These are phyloP conservation scores for Aleiodes alternator DNA, from an alignment of 2,888 invertebrate genomes.

Conservation along the genomic window DNA sequence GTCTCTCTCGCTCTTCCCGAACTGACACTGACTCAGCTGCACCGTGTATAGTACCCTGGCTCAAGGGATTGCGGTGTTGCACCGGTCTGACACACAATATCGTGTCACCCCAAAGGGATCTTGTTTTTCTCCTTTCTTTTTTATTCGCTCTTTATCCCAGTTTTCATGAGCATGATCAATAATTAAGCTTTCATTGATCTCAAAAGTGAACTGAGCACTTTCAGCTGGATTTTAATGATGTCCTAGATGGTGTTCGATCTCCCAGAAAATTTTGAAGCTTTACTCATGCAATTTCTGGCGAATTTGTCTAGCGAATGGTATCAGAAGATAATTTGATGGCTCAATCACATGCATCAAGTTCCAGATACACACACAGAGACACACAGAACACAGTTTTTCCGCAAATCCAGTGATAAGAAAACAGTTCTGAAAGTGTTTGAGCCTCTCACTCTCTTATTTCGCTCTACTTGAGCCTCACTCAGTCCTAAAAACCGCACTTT, in stretches of 20 bases:
- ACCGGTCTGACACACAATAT: slow-evolving; percentile 33
- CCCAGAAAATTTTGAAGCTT: too few relatives aligned
- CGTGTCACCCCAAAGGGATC: not conserved
- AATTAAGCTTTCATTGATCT: not conserved
- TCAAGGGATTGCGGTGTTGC: slow-evolving; percentile 47
- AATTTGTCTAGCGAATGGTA: too few relatives aligned
- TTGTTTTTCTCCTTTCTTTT: not conserved
- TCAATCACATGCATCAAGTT: not conserved
- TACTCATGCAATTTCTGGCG: too few relatives aligned
- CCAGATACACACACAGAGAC: not conserved
- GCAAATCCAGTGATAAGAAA: slow-evolving; percentile 17
- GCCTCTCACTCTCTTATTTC: too few relatives aligned
- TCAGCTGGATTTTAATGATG: too few relatives aligned
- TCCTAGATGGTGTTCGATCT: too few relatives aligned
- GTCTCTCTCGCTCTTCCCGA: not conserved
- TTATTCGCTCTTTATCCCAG: not conserved
- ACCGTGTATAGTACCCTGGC: slow-evolving; percentile 17
- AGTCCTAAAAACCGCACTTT: too few relatives aligned
- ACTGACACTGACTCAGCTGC: slow-evolving; percentile 44
- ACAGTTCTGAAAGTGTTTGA: too few relatives aligned
- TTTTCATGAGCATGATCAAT: slow-evolving; percentile 1
- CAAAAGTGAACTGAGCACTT: too few relatives aligned
- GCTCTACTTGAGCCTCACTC: too few relatives aligned
- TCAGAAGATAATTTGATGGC: too few relatives aligned
- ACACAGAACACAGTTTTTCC: not conserved